Base-by-base conservation (phyloP, 1,140 invertebrate genomes). In the Lucilia sericata region DNA sequence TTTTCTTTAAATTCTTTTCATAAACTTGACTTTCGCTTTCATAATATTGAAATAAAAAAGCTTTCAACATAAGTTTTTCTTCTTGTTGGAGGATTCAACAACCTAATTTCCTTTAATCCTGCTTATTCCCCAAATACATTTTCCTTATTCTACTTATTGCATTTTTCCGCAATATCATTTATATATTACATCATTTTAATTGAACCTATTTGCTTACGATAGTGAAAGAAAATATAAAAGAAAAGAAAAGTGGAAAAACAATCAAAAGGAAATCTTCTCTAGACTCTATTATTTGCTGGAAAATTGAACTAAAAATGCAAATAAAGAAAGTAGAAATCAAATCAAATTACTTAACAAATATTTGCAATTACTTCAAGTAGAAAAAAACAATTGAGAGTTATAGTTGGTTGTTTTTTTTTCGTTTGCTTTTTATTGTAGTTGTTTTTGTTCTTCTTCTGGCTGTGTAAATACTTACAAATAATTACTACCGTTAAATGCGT, bases 321-420 rank as follows among this genome's bases (percentile, higher is more conserved):
- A 42, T 42, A 42, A 42, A 42, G 42, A 55, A 55, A 55, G 42
- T n/a, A 55, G 13, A 55, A 55, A 55, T 55, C 51, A 55, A 55
- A 55, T 55, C 51, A 55, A 55, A 55, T 55, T 55, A 55, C 51
- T 55, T 55, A 55, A 55, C 51, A 55, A 55, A 55, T 55, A 55
- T 55, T 55, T 55, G 51, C 51, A 55, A 55, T 55, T 55, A 55
- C 51, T 55, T 55, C 51, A 55, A 55, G 51, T 55, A 10, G 51
- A 55, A 55, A 55, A 4, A 55, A 55, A 12, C 12, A 12, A 55
- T 12, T 5, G 51, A 42, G 5, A 42, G 42, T 42, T 42, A 42
- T 42, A 42, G 51, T 55, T 55, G 13, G 12, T 55, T 55, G 51
- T 51, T 13, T 51, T 13, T 10, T 51, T 51, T 51, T n/a, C n/a